Evolutionary conservation across 2,113 vertebrate genomes (phyloP).

Genomic region (Sceloporus undulatus): DNA sequence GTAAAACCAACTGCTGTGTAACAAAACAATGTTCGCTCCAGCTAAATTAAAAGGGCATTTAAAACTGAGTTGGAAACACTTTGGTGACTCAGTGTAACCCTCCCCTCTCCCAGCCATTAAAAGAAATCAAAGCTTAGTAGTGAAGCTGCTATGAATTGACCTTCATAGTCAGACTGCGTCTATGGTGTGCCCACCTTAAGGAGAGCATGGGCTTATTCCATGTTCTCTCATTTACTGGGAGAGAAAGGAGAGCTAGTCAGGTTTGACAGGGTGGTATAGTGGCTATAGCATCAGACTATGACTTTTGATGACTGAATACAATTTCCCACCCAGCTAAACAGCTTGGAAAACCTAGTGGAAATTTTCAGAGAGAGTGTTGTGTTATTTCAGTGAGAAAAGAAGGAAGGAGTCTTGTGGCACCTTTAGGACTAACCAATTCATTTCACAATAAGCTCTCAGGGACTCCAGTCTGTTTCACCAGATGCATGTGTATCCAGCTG

Average conservation of each 20-base stretch:
- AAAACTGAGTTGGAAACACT: conserved; percentile 55
- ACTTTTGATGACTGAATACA: not conserved
- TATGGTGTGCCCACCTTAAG: not conserved
- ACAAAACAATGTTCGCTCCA: conserved; percentile 63
- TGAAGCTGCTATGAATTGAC: conserved; percentile 53
- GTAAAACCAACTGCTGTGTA: conserved; percentile 69
- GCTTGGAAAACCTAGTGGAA: too few species aligned
- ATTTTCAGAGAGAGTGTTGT: too few species aligned
- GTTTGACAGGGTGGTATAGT: not conserved
- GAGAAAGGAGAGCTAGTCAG: not conserved
- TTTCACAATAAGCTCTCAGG: too few species aligned
- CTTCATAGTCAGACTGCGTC: conserved; percentile 42
- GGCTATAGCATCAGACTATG: not conserved
- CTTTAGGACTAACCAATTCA: too few species aligned
- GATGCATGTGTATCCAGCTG: too few species aligned
- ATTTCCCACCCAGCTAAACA: not conserved
- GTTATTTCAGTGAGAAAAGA: too few species aligned
- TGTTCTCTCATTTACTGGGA: not conserved
- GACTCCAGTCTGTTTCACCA: too few species aligned
- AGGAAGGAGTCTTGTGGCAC: too few species aligned
- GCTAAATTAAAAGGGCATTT: conserved; percentile 64
- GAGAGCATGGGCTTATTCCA: not conserved
- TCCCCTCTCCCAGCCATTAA: conserved; percentile 30
- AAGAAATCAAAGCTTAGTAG: conserved; percentile 56
- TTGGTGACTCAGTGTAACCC: conserved; percentile 58